These are phyloP conservation scores for Watsonalla cultraria DNA, from an alignment of 2,888 invertebrate species.

Conservation along the genomic window DNA sequence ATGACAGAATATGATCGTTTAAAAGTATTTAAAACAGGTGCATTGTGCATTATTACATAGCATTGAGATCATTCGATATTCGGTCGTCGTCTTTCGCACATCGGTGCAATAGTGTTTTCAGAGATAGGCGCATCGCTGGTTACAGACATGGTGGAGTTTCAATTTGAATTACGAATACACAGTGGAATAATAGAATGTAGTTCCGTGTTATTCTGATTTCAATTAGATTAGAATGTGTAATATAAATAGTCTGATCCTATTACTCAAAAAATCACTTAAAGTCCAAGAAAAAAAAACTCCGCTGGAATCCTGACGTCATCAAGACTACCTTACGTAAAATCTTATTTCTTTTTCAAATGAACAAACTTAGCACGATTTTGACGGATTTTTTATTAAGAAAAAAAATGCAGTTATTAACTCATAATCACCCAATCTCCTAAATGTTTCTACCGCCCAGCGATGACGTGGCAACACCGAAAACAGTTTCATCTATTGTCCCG, in stretches of 20 bases:
- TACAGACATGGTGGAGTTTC: slow-evolving; percentile 21
- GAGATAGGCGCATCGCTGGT: slow-evolving; percentile 31
- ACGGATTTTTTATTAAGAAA: slow-evolving; percentile 2
- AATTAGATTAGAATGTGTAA: too few relatives aligned
- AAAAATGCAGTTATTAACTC: slow-evolving; percentile 8
- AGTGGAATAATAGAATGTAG: too few relatives aligned
- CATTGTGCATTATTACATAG: slow-evolving; percentile 22
- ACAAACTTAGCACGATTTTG: slow-evolving; percentile 3
- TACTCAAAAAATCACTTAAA: too few relatives aligned
- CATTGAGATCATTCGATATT: slow-evolving; percentile 31
- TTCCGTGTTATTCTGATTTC: too few relatives aligned
- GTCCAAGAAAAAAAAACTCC: too few relatives aligned
- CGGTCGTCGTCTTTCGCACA: slow-evolving; percentile 44
- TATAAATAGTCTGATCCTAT: too few relatives aligned
- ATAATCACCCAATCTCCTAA: slow-evolving; percentile 7
- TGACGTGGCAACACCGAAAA: slow-evolving; percentile 11
- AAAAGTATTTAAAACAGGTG: not conserved
- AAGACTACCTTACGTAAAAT: too few relatives aligned
- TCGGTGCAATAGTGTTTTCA: slow-evolving; percentile 43
- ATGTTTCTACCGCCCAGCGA: slow-evolving; percentile 14
- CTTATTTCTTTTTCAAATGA: too few relatives aligned
- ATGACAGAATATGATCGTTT: not conserved
- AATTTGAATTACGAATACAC: slow-evolving; percentile 8
- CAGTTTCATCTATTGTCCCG: slow-evolving; percentile 48
- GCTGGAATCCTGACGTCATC: too few relatives aligned